These are phyloP conservation scores for Tenualosa ilisha DNA, from an alignment of 2,797 vertebrate genomes.

Conservation along the genomic window DNA sequence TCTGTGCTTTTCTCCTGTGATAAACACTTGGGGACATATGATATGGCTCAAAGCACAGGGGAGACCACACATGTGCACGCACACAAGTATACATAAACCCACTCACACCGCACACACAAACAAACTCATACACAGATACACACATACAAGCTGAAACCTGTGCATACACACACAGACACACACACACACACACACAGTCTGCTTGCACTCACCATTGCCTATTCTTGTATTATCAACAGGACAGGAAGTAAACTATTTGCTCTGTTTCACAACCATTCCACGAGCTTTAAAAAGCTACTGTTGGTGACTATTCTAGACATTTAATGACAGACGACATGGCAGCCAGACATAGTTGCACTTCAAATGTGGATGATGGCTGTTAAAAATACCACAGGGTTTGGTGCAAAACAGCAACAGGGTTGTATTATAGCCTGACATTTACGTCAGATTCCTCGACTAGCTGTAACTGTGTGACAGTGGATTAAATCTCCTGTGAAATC, in stretches of 20 bases:
- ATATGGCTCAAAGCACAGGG: background rate
- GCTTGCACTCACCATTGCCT: background rate
- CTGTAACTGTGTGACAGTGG: background rate
- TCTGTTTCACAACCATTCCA: background rate
- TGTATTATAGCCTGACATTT: background rate
- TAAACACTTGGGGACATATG: background rate
- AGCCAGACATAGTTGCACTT: background rate
- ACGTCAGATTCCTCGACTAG: background rate
- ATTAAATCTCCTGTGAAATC: background rate
- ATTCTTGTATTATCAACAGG: background rate
- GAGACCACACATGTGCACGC: slow-evolving; percentile 13
- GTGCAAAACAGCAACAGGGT: background rate
- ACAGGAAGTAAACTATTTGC: background rate
- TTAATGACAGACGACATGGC: slow-evolving; percentile 1
- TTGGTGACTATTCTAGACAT: slow-evolving; percentile 12
- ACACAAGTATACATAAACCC: background rate
- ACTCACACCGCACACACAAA: background rate
- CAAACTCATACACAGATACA: background rate
- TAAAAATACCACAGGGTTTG: slow-evolving; percentile 15
- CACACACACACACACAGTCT: background rate
- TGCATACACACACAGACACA: background rate
- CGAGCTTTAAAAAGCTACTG: background rate
- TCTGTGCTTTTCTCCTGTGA: background rate
- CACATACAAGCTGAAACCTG: background rate
- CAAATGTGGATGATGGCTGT: background rate